These are phyloP conservation scores for Lepeophtheirus nordmannii DNA, from an alignment of 2,888 invertebrate species.

Conservation along the genomic window DNA sequence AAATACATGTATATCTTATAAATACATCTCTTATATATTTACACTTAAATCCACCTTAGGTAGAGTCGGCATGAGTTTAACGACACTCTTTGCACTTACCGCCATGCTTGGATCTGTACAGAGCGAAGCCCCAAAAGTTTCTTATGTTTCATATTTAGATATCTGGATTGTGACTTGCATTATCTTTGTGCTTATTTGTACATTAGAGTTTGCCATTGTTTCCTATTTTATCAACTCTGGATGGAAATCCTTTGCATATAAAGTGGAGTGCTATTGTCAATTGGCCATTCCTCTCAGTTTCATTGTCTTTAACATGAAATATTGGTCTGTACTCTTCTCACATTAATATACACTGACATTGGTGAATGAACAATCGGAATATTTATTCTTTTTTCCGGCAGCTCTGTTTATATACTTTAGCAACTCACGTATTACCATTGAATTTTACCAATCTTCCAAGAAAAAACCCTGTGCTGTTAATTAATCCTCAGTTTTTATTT, in stretches of 20 bases:
- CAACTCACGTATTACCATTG: no score
- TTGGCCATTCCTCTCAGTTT: background rate
- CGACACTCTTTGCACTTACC: background rate
- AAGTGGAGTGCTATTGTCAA: background rate
- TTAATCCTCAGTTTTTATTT: no score
- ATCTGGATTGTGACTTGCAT: conserved; percentile 14
- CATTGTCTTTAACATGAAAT: conserved; percentile 1
- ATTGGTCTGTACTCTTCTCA: no score
- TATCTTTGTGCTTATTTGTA: conserved; percentile 1
- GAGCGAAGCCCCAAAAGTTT: background rate
- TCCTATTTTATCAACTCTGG: background rate
- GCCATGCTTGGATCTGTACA: conserved; percentile 7
- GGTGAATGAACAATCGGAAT: no score
- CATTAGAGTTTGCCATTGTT: background rate
- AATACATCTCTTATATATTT: no score
- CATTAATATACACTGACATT: no score
- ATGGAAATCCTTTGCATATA: background rate
- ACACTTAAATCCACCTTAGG: background rate
- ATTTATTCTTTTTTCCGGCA: no score
- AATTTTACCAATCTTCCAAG: no score
- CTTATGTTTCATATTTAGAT: background rate
- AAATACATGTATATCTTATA: background rate
- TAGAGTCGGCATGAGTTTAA: conserved; percentile 12
- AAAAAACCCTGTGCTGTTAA: no score
- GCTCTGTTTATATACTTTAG: no score